These are phyloP conservation scores for Mamestra brassicae DNA, from an alignment of 2,888 invertebrate species.

Conservation along the genomic window DNA sequence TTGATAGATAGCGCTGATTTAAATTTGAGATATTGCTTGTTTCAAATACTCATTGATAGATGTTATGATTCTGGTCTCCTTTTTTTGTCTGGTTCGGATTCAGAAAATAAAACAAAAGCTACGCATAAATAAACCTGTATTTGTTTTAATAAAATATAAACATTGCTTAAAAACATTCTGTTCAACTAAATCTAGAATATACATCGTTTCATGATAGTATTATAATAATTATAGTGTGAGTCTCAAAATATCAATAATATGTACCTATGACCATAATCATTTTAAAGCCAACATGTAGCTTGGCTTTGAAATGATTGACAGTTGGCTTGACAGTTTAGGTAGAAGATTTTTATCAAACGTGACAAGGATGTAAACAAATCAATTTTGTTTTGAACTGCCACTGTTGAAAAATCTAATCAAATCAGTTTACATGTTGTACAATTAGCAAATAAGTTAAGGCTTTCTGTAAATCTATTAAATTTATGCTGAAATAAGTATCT, in stretches of 20 bases:
- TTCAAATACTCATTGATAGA: slow-evolving; percentile 5
- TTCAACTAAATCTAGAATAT: slow-evolving; percentile 61
- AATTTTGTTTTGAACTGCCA: not conserved
- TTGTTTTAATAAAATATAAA: slow-evolving; percentile 74
- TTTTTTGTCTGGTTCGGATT: slow-evolving; percentile 12
- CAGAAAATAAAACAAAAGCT: slow-evolving; percentile 11
- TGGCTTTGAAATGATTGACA: no score
- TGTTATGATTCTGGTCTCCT: no score
- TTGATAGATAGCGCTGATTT: slow-evolving; percentile 41
- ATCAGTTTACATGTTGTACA: not conserved
- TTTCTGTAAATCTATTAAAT: not conserved
- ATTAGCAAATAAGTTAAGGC: not conserved
- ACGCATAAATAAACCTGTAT: slow-evolving; percentile 71
- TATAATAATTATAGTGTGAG: slow-evolving; percentile 14
- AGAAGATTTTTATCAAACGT: slow-evolving; percentile 3
- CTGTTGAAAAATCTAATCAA: not conserved
- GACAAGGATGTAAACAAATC: not conserved
- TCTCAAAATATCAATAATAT: slow-evolving; percentile 20
- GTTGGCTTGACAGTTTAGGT: no score
- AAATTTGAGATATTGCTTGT: not conserved
- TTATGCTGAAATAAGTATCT: not conserved
- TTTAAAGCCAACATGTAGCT: slow-evolving; percentile 12
- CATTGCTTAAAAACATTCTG: slow-evolving; percentile 63
- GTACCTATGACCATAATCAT: not conserved
- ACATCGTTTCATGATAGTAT: slow-evolving; percentile 41